These are phyloP conservation scores for Anabacerthia variegaticeps DNA, from an alignment of 2,797 vertebrate genomes.

Conservation along the genomic window DNA sequence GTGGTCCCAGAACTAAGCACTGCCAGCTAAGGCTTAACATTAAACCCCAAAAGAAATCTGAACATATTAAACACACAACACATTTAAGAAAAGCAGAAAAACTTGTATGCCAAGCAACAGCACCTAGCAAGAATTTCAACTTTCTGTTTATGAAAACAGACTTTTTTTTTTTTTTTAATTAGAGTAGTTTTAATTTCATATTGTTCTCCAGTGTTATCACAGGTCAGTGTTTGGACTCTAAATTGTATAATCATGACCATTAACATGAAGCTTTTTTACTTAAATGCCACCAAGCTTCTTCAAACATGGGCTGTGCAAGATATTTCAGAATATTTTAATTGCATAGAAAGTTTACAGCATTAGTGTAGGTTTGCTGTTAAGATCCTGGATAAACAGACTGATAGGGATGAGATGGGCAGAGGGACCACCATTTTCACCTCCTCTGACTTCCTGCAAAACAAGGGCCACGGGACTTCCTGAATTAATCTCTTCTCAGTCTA, in stretches of 20 bases:
- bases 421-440: conserved; percentile 13
- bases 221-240: not conserved
- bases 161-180: not conserved
- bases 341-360: not conserved
- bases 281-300: not conserved
- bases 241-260: not conserved
- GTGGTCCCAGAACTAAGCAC: not conserved
- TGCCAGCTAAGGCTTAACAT: not conserved
- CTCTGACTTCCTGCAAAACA: conserved; percentile 43
- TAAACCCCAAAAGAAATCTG: not conserved
- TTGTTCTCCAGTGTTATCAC: not conserved
- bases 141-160: not conserved
- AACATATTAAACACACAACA: not conserved
- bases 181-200: not conserved
- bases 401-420: not conserved
- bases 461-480: conserved; percentile 32
- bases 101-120: not conserved
- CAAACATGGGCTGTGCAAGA: not conserved
- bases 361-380: not conserved
- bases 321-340: not conserved
- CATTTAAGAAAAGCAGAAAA: not conserved
- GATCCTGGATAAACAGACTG: not conserved
- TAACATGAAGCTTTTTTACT: not conserved
- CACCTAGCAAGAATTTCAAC: not conserved
- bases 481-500: not conserved